phyloP scores from a whole-genome alignment of 92 coral and sea anemone species.

The Siderastrea siderea region DNA sequence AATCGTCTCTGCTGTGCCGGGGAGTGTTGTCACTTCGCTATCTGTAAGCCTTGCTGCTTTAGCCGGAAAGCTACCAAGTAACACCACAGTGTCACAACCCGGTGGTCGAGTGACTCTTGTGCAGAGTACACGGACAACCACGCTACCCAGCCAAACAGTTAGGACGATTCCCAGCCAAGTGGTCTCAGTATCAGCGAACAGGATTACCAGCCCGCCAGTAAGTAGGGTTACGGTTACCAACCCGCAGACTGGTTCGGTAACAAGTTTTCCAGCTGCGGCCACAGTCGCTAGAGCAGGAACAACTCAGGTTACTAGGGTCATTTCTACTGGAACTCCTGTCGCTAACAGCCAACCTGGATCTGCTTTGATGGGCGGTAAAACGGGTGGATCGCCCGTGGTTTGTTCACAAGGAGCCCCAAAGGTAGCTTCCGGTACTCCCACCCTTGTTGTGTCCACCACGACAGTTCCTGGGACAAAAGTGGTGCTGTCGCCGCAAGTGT shows the following conservation, averaged over 20 bases:
- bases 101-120: conserved; percentile 38
- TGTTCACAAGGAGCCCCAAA: conserved; percentile 9
- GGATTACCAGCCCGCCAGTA: not conserved
- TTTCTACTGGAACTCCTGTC: conserved; percentile 17
- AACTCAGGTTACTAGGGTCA: not conserved
- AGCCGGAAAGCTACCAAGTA: conserved; percentile 47
- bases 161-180: conserved; percentile 28
- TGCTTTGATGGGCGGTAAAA: not conserved
- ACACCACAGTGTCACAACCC: conserved; percentile 17
- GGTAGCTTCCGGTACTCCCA: not conserved
- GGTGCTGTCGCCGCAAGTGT: conserved; percentile 11
- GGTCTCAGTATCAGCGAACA: conserved; percentile 20
- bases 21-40: conserved; percentile 28
- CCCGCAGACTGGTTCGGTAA: not conserved
- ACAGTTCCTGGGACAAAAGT: conserved; percentile 18
- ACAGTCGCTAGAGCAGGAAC: conserved; percentile 30
- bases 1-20: conserved; percentile 36
- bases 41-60: conserved; percentile 45
- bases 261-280: not conserved
- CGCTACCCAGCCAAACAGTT: conserved; percentile 27
- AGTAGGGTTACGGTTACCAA: not conserved
- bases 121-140: conserved; percentile 19
- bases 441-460: conserved; percentile 6
- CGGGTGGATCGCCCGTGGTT: conserved; percentile 13
- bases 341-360: conserved; percentile 11